Base-by-base conservation (phyloP, 2,797 vertebrate genomes). In the Saxicola maurus region DNA sequence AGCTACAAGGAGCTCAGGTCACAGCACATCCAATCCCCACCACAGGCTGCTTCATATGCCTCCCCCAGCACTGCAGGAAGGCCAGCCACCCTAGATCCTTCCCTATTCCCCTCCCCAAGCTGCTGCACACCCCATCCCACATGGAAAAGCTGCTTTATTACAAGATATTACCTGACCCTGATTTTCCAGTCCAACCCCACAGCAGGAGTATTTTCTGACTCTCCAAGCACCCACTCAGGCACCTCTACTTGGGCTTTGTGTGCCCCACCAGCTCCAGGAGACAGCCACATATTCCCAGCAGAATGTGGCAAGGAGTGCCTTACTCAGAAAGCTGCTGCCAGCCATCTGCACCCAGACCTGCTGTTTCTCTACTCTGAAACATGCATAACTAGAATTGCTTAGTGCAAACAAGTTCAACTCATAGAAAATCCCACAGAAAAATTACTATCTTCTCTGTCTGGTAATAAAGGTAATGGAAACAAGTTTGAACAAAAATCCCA, bases 261-360 rank as follows among this genome's bases (percentile, higher is more conserved):
- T 27, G 7, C 4, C 23, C 12, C 68, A 52, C 10, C 24, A 31
- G 13, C 38, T 56, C 17, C 30, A 64, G 46, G 25, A 62, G 4
- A 18, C 0, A 9, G 11, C 31, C 19, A 64, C 6, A 7, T 11
- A 62, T 14, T 25, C 43, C 37, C 52, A 71, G 35, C 9, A 33
- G 46, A 51, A 27, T 6, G 15, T 23, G 2, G 8, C 28, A 61
- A 7, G 2, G 5, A 7, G 1, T 5, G 0, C 14, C 9, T 56
- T 13, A 25, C 11, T 27, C 74, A 37, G 5, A 43, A 11, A 11
- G 8, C 28, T 40, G 8, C 62, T 82, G 2, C 19, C 60, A 85
- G 0, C 4, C 52, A 79, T 28, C 40, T 69, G 40, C 43, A 59
- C 16, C 35, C n/a, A 76, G 31, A 68, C 40, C 21, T 52, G n/a